Conservation (phyloP, 2,797 vertebrate species). For the Pipistrellus nathusii region DNA sequence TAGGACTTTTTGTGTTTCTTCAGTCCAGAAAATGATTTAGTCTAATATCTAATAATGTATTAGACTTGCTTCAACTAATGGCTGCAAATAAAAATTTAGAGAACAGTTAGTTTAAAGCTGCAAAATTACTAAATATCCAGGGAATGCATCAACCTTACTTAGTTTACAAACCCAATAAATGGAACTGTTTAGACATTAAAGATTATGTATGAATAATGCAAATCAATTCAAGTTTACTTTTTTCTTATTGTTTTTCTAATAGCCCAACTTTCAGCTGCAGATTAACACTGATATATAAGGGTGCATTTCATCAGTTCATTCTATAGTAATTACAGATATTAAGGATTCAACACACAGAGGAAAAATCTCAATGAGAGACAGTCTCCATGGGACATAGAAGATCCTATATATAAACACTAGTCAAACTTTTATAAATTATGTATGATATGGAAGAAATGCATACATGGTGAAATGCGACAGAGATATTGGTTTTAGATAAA, state of each 20-base stretch:
- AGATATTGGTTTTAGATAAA: neutral
- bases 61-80: constrained; percentile 54
- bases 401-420: constrained; percentile 31
- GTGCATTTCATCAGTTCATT: constrained; percentile 55
- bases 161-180: constrained; percentile 67
- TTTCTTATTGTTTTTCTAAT: constrained; percentile 54
- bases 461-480: constrained; percentile 1
- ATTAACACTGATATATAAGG: constrained; percentile 4
- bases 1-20: constrained; percentile 2
- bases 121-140: constrained; percentile 64
- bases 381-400: neutral
- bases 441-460: constrained; percentile 38
- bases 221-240: constrained; percentile 56
- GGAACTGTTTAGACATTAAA: constrained; percentile 40
- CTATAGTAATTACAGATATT: constrained; percentile 64
- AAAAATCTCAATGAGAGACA: constrained; percentile 56
- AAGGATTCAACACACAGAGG: constrained; percentile 44
- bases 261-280: constrained; percentile 14
- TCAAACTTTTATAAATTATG: constrained; percentile 33
- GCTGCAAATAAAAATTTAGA: constrained; percentile 53
- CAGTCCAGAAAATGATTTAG: constrained; percentile 64
- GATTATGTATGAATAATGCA: constrained; percentile 46
- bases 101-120: constrained; percentile 53
- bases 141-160: constrained; percentile 29
- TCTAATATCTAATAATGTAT: constrained; percentile 46